Percentiles rank a stretch among this genome's conserved stretches.
Conservation (phyloP, 2,888 invertebrate species). For the Chrysolina haemoptera region DNA sequence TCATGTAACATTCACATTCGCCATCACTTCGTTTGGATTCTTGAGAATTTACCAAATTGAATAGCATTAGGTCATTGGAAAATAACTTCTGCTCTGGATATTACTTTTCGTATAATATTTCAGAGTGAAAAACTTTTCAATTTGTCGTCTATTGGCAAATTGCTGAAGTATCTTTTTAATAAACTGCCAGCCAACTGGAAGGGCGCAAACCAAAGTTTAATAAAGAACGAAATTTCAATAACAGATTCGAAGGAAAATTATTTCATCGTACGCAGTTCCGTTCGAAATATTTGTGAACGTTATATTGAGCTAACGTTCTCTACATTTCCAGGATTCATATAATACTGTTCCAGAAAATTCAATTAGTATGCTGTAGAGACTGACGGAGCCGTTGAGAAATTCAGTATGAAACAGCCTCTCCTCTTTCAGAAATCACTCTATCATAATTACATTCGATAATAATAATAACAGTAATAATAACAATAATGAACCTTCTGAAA, state of each 20-base stretch:
- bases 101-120: conserved; percentile 34
- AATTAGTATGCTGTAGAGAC: not conserved
- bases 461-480: too few relatives aligned
- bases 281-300: conserved; percentile 47
- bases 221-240: conserved; percentile 61
- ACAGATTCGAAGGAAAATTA: conserved; percentile 57
- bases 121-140: conserved; percentile 41
- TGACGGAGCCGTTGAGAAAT: not conserved
- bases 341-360: not conserved
- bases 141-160: conserved; percentile 39
- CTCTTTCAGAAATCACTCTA: too few relatives aligned
- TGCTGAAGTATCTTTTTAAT: conserved; percentile 44
- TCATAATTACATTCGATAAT: too few relatives aligned
- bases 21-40: not conserved
- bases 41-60: conserved; percentile 12
- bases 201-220: conserved; percentile 48
- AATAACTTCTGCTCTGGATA: conserved; percentile 22
- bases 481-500: too few relatives aligned
- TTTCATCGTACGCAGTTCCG: conserved; percentile 49
- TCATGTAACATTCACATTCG: not conserved
- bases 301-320: conserved; percentile 49
- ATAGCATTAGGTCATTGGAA: conserved; percentile 3
- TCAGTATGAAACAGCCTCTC: too few relatives aligned
- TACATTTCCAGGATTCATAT: conserved; percentile 40
- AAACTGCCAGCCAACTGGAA: conserved; percentile 38